Conservation (phyloP, 2,797 vertebrate genomes). For the Phoeniculus purpureus region DNA sequence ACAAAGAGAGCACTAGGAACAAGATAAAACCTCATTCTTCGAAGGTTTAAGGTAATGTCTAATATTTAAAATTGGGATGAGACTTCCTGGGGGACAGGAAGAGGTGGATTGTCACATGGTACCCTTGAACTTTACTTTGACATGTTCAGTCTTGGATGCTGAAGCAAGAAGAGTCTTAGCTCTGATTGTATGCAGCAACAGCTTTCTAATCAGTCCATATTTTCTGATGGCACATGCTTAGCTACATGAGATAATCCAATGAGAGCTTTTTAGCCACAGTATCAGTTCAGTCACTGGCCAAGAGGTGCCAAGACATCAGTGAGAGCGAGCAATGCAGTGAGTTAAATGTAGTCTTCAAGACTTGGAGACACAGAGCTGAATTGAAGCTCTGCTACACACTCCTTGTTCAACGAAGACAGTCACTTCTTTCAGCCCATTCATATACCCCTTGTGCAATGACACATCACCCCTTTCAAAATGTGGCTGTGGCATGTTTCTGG, state of each 20-base stretch:
- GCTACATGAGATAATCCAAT: background rate
- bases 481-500: background rate
- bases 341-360: background rate
- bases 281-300: background rate
- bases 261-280: background rate
- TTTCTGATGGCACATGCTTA: background rate
- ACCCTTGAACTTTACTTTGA: background rate
- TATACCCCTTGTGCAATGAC: background rate
- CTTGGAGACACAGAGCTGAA: background rate
- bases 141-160: background rate
- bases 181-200: background rate
- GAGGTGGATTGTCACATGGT: background rate
- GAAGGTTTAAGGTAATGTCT: conserved; percentile 1
- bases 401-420: background rate
- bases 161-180: background rate
- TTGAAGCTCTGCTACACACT: background rate
- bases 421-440: background rate
- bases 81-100: background rate
- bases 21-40: conserved; percentile 10
- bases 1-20: conserved; percentile 1
- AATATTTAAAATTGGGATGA: background rate
- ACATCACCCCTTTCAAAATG: background rate
- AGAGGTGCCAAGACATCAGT: background rate
- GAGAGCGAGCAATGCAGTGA: background rate
- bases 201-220: background rate